Percentiles rank a stretch among this genome's conserved stretches.
These are phyloP conservation scores for Pteropus rufus DNA, from an alignment of 2,797 vertebrate genomes.

Conservation along the genomic window DNA sequence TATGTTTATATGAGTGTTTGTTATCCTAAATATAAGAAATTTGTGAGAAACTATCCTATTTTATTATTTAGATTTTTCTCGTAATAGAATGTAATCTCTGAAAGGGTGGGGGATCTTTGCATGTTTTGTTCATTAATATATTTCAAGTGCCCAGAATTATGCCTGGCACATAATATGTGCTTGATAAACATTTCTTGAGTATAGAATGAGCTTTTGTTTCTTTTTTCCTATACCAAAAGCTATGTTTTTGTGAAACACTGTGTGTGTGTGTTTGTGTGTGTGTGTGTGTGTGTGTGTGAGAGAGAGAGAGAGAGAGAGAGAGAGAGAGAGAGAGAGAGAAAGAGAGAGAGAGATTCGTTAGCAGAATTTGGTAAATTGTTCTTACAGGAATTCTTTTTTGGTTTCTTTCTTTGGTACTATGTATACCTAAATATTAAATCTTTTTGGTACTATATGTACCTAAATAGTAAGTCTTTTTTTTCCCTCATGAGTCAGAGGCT, in stretches of 20 bases:
- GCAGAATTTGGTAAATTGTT: conserved; percentile 14
- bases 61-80: conserved; percentile 33
- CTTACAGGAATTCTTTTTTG: neutral
- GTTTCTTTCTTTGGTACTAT: neutral
- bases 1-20: conserved; percentile 23
- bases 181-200: conserved; percentile 14
- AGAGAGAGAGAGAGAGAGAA: too few relatives aligned
- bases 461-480: neutral
- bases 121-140: conserved; percentile 26
- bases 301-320: too few relatives aligned
- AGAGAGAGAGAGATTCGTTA: neutral
- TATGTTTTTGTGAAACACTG: neutral
- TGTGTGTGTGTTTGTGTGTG: neutral
- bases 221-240: neutral
- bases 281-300: too few relatives aligned
- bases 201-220: neutral
- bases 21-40: conserved; percentile 18
- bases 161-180: neutral
- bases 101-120: neutral
- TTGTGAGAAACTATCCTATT: neutral
- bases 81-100: neutral
- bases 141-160: neutral
- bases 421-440: neutral
- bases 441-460: neutral
- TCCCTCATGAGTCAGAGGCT: neutral